Evolutionary conservation across 1,140 invertebrate species (phyloP).

Genomic region (Ceratina calcarata): DNA sequence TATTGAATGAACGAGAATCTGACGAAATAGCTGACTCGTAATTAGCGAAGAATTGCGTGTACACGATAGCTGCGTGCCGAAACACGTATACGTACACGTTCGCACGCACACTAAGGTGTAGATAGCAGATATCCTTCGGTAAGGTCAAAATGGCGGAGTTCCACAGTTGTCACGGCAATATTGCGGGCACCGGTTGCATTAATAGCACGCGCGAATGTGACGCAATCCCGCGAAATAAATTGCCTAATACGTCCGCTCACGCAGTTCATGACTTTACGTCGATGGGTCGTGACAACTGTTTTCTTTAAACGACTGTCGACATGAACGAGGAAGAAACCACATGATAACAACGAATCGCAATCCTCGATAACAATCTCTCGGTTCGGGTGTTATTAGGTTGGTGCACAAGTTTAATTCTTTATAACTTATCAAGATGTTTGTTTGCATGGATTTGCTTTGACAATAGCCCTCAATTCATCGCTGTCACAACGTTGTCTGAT

Average conservation of each 20-base stretch:
- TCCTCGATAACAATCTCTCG: too few species aligned
- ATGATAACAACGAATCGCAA: background rate
- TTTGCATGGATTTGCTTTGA: too few species aligned
- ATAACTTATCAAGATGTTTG: too few species aligned
- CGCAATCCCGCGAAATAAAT: constrained; percentile 67
- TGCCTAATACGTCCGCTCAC: constrained; percentile 51
- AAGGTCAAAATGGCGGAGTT: constrained; percentile 78
- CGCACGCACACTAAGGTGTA: constrained; percentile 29
- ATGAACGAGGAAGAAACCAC: too few species aligned
- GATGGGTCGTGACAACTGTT: constrained; percentile 2
- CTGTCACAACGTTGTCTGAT: too few species aligned
- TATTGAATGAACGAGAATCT: constrained; percentile 57
- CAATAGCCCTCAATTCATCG: too few species aligned
- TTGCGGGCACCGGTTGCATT: constrained; percentile 60
- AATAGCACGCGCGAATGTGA: constrained; percentile 63
- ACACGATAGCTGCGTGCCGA: constrained; percentile 49
- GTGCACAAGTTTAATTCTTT: too few species aligned
- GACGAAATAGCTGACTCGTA: constrained; percentile 53
- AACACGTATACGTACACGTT: constrained; percentile 27
- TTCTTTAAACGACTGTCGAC: background rate
- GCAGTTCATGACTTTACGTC: constrained; percentile 6
- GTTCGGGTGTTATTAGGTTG: too few species aligned
- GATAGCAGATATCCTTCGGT: constrained; percentile 76
- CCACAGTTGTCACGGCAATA: constrained; percentile 59
- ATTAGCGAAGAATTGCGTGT: constrained; percentile 60